Evolutionary conservation across 2,113 vertebrate genomes (phyloP).

Genomic region (Oncorhynchus clarkii): DNA sequence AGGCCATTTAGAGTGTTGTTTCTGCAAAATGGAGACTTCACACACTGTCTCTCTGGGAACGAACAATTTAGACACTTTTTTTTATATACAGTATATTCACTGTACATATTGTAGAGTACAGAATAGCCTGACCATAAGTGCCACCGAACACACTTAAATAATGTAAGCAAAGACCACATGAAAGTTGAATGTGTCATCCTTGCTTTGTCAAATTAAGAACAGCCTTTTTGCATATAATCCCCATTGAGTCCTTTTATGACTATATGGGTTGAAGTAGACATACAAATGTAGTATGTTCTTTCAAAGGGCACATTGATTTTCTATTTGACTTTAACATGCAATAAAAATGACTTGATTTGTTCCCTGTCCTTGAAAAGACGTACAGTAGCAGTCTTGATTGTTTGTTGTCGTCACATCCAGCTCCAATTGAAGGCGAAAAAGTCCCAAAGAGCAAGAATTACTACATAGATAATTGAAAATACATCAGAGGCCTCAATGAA

Average conservation of each 20-base stretch:
- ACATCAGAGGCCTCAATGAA: background rate
- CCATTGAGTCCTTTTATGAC: background rate
- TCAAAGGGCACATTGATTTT: background rate
- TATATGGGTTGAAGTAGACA: background rate
- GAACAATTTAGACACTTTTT: background rate
- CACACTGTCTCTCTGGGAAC: background rate
- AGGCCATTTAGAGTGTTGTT: conserved; percentile 1
- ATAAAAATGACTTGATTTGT: background rate
- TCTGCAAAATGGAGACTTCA: background rate
- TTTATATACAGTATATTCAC: background rate
- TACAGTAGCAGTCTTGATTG: background rate
- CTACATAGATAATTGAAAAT: background rate
- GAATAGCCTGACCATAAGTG: background rate
- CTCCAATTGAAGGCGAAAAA: background rate
- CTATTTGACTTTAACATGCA: background rate
- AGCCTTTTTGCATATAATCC: background rate
- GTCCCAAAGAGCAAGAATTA: background rate
- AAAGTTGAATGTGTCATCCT: background rate
- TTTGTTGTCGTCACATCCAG: background rate
- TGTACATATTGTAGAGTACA: background rate
- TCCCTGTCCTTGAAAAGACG: background rate
- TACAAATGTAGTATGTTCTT: background rate
- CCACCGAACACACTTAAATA: no score
- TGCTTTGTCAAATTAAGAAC: background rate
- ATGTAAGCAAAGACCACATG: background rate